phyloP scores from a whole-genome alignment of 53 echinoderm and acorn worm genomes.

The Holothuria leucospilota region DNA sequence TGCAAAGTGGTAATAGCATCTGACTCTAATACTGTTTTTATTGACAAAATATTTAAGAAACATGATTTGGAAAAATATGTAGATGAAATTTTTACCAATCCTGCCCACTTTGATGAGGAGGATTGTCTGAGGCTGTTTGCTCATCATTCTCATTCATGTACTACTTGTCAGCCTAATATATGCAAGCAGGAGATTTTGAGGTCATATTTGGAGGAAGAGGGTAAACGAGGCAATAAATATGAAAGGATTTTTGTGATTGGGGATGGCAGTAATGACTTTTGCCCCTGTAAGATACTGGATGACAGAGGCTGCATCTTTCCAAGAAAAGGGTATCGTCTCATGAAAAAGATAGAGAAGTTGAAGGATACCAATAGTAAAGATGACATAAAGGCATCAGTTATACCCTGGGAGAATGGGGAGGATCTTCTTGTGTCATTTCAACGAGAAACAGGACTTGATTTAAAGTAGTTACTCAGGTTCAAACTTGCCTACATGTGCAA shows the following conservation, averaged over 20 bases:
- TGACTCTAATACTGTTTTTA: constrained; percentile 89
- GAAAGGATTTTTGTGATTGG: constrained; percentile 81
- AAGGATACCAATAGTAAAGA: constrained; percentile 21
- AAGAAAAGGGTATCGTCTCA: constrained; percentile 78
- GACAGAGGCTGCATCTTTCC: constrained; percentile 83
- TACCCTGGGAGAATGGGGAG: constrained; percentile 78
- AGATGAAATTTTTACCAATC: constrained; percentile 78
- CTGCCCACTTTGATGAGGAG: constrained; percentile 73
- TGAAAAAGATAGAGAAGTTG: constrained; percentile 61
- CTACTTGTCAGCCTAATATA: constrained; percentile 78
- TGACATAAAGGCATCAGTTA: constrained; percentile 54
- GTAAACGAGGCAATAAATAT: constrained; percentile 56
- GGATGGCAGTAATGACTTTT: constrained; percentile 92
- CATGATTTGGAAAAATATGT: constrained; percentile 45
- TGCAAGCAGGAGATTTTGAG: constrained; percentile 81
- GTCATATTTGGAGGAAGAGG: constrained; percentile 52
- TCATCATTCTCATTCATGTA: constrained; percentile 82
- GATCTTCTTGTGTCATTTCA: constrained; percentile 49
- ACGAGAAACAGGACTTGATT: neutral
- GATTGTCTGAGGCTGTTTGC: constrained; percentile 72
- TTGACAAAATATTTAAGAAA: constrained; percentile 64
- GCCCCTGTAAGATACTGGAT: constrained; percentile 71
- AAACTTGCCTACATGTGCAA: too few relatives aligned
- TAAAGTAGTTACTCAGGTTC: neutral
- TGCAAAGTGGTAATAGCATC: constrained; percentile 81